These are phyloP conservation scores for Hecatera dysodea DNA, from an alignment of 2,888 invertebrate species.

Conservation along the genomic window DNA sequence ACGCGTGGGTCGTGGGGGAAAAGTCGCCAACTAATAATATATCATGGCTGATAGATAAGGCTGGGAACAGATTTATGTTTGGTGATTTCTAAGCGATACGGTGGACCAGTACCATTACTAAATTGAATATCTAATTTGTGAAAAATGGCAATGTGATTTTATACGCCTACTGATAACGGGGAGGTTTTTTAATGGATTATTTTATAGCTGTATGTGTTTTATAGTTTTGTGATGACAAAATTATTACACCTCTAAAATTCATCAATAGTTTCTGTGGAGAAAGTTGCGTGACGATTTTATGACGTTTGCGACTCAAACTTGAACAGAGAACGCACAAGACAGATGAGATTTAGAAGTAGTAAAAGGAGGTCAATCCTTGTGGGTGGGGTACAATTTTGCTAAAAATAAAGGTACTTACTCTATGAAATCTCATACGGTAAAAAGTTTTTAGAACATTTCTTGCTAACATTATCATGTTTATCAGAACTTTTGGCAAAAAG, in stretches of 20 bases:
- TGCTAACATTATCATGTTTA: not conserved
- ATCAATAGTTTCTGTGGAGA: not conserved
- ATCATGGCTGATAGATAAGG: slow-evolving; percentile 79
- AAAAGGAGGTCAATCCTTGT: no score
- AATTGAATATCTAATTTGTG: slow-evolving; percentile 53
- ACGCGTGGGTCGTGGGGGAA: slow-evolving; percentile 75
- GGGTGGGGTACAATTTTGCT: no score
- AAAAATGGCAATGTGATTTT: slow-evolving; percentile 54
- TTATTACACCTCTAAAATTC: not conserved
- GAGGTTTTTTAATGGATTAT: slow-evolving; percentile 16
- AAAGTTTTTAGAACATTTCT: not conserved
- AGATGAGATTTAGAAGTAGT: no score
- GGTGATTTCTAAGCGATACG: slow-evolving; percentile 77
- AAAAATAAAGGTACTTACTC: no score
- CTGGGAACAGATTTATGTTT: slow-evolving; percentile 78
- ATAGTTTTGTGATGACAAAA: not conserved
- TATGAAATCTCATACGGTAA: no score
- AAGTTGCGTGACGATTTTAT: no score
- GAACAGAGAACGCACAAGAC: no score
- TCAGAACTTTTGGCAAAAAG: not conserved
- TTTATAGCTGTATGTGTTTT: slow-evolving; percentile 20
- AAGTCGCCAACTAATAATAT: slow-evolving; percentile 83
- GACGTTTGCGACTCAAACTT: no score
- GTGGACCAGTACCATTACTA: slow-evolving; percentile 60
- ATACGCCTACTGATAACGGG: slow-evolving; percentile 30